phyloP scores from a whole-genome alignment of 2,113 vertebrate genomes.

The Actinemys pallida region DNA sequence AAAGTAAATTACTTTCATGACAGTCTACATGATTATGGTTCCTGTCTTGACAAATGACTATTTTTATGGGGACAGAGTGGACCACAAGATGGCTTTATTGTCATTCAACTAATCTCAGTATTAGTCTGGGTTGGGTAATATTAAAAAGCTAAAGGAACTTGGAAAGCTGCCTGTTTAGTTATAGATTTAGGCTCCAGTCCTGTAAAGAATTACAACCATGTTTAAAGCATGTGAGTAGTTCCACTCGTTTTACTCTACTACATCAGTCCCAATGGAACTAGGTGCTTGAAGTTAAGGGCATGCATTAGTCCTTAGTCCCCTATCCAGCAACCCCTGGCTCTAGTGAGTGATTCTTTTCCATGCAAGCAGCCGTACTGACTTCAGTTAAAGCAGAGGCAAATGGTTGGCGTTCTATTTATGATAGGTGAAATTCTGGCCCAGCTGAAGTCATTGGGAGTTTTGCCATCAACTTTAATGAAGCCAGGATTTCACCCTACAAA shows the following conservation, averaged over 20 bases:
- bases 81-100: background rate
- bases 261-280: background rate
- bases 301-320: background rate
- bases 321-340: background rate
- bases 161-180: background rate
- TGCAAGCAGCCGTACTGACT: fast-evolving
- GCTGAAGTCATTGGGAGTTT: background rate
- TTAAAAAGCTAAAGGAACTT: background rate
- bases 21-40: background rate
- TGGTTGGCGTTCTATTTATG: background rate
- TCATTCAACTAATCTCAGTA: background rate
- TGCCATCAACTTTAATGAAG: background rate
- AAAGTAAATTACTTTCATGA: background rate
- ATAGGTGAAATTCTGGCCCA: background rate
- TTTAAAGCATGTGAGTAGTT: background rate
- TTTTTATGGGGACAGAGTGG: background rate
- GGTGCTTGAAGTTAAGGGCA: background rate
- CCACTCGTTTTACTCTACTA: background rate
- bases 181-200: background rate
- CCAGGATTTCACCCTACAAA: background rate
- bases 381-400: background rate
- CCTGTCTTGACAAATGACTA: fast-evolving
- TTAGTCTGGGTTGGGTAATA: background rate
- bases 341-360: background rate
- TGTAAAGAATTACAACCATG: background rate